phyloP scores from a whole-genome alignment of 2,888 invertebrate genomes.

The Tiliacea aurago region DNA sequence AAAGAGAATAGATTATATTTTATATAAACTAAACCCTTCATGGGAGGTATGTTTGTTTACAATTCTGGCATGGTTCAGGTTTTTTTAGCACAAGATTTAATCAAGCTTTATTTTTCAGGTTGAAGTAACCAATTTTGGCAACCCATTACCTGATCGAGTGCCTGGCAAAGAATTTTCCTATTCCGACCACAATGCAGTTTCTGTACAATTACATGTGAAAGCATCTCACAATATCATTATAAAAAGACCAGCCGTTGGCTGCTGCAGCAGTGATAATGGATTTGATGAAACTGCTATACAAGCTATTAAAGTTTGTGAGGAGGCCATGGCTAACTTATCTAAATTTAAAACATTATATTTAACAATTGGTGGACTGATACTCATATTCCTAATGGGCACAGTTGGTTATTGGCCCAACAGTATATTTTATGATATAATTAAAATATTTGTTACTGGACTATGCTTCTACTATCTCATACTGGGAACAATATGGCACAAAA shows the following conservation, averaged over 20 bases:
- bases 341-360: constrained; percentile 90
- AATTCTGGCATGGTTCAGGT: neutral
- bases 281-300: constrained; percentile 87
- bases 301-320: constrained; percentile 91
- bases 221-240: constrained; percentile 52
- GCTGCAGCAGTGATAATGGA: neutral
- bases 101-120: constrained; percentile 73
- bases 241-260: neutral
- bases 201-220: constrained; percentile 86
- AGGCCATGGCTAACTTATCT: constrained; percentile 87
- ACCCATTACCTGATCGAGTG: constrained; percentile 94
- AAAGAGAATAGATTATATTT: constrained; percentile 97
- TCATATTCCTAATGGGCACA: constrained; percentile 88
- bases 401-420: constrained; percentile 87
- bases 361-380: constrained; percentile 85
- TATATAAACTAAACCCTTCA: constrained; percentile 89
- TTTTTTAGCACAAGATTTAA: neutral
- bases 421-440: constrained; percentile 89
- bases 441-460: constrained; percentile 91
- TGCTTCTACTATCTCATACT: constrained; percentile 93
- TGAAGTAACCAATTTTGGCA: constrained; percentile 88
- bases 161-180: constrained; percentile 94
- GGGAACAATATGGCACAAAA: constrained; percentile 95
- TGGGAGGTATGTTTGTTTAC: constrained; percentile 75
- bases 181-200: constrained; percentile 97